phyloP scores from a whole-genome alignment of 2,113 vertebrate genomes.

The Blennius ocellaris region DNA sequence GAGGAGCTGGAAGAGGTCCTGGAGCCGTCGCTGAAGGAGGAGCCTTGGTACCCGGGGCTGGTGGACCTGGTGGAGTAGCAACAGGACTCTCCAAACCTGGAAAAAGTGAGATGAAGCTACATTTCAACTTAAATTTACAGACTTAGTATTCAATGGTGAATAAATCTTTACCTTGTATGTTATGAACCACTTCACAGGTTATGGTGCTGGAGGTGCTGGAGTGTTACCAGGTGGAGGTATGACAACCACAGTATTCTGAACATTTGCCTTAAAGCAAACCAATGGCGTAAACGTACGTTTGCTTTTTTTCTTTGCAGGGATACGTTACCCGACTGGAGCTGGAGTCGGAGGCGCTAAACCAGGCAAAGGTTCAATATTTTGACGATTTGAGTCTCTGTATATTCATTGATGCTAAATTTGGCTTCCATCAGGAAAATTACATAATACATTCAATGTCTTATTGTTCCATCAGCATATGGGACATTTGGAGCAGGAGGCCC shows the following conservation, averaged over 20 bases:
- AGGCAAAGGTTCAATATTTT: conserved; percentile 72
- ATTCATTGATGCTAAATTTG: neutral
- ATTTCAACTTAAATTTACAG: conserved; percentile 7
- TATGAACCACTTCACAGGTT: conserved; percentile 60
- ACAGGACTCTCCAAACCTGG: conserved; percentile 69
- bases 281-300: neutral
- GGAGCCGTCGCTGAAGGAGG: conserved; percentile 53
- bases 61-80: conserved; percentile 58
- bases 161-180: neutral
- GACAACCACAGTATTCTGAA: conserved; percentile 2
- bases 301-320: conserved; percentile 55
- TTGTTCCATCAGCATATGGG: conserved; percentile 67
- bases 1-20: conserved; percentile 34
- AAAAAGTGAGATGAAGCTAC: conserved; percentile 70
- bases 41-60: conserved; percentile 44
- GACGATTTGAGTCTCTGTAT: too few species aligned
- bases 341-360: conserved; percentile 70
- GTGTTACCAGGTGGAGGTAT: conserved; percentile 79
- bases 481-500: conserved; percentile 55
- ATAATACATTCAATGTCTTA: neutral
- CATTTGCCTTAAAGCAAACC: neutral
- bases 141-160: neutral
- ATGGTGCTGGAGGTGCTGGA: conserved; percentile 70
- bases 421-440: neutral
- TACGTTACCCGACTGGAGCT: conserved; percentile 77